Percentiles rank a stretch among this genome's conserved stretches.
phyloP scores from a whole-genome alignment of 2,113 vertebrate genomes.

The Uropsilus gracilis region DNA sequence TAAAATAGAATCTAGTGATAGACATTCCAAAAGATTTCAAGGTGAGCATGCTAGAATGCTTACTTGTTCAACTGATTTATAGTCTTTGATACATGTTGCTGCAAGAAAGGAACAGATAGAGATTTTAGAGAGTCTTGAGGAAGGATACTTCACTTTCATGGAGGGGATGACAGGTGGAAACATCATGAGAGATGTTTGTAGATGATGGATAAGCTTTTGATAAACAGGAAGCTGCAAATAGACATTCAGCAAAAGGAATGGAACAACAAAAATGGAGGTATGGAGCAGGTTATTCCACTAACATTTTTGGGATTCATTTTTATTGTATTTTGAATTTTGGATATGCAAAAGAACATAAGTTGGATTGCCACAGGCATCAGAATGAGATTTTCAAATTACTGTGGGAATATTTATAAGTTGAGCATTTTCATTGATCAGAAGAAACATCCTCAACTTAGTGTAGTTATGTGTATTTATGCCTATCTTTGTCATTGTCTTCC shows the following conservation, averaged over 20 bases:
- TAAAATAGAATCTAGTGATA: not conserved
- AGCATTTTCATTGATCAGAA: not conserved
- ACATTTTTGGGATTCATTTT: not conserved
- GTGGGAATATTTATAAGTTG: not conserved
- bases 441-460: not conserved
- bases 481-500: not conserved
- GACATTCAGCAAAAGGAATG: not conserved
- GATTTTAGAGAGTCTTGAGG: not conserved
- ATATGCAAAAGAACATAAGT: not conserved
- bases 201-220: not conserved
- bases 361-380: not conserved
- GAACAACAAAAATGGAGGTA: not conserved
- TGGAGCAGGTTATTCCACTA: not conserved
- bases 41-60: not conserved
- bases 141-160: not conserved
- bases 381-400: not conserved
- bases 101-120: not conserved
- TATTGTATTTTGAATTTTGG: not conserved
- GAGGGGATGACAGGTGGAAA: not conserved
- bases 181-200: not conserved
- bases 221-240: accelerated
- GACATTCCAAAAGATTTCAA: not conserved
- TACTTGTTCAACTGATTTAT: not conserved
- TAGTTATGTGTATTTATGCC: not conserved
- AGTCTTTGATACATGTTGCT: not conserved